phyloP scores from a whole-genome alignment of 1,140 invertebrate species.

The Drosophila funebris region DNA sequence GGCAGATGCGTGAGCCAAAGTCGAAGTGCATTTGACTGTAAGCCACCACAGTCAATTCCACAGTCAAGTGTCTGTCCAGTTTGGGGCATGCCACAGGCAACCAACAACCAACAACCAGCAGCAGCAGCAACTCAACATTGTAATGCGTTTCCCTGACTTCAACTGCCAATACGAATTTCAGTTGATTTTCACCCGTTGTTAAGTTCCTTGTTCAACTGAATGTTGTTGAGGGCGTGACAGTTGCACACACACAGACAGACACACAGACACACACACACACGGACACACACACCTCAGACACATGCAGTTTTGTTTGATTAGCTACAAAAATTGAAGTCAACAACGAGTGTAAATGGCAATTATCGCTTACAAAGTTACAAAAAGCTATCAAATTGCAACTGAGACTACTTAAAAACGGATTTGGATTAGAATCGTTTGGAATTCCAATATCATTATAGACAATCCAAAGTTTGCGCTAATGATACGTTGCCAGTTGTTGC shows the following conservation, averaged over 20 bases:
- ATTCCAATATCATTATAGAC: constrained; percentile 1
- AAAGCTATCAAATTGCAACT: constrained; percentile 23
- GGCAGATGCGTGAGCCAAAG: constrained; percentile 61
- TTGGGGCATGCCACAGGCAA: constrained; percentile 26
- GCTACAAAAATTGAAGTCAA: constrained; percentile 13
- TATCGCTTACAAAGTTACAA: constrained; percentile 25
- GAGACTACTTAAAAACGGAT: constrained; percentile 12
- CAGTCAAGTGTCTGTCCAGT: constrained; percentile 23
- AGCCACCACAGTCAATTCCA: constrained; percentile 16
- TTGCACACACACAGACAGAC: not conserved
- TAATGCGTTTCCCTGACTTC: constrained; percentile 60
- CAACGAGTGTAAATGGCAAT: not conserved
- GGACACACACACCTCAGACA: not conserved
- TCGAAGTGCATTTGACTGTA: constrained; percentile 63
- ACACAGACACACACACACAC: not conserved
- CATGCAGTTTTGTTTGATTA: constrained; percentile 33
- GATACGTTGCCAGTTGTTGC: not conserved
- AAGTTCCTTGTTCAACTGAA: constrained; percentile 28
- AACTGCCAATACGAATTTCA: constrained; percentile 33
- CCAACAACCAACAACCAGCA: not conserved
- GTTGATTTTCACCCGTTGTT: constrained; percentile 39
- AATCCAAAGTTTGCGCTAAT: constrained; percentile 21
- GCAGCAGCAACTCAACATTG: constrained; percentile 66
- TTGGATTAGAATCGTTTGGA: constrained; percentile 15
- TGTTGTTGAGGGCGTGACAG: constrained; percentile 9